Evolutionary conservation across 2,888 invertebrate species (phyloP), one percentile per base, ranked within the genome.

Genomic region (Deilephila porcellus): DNA sequence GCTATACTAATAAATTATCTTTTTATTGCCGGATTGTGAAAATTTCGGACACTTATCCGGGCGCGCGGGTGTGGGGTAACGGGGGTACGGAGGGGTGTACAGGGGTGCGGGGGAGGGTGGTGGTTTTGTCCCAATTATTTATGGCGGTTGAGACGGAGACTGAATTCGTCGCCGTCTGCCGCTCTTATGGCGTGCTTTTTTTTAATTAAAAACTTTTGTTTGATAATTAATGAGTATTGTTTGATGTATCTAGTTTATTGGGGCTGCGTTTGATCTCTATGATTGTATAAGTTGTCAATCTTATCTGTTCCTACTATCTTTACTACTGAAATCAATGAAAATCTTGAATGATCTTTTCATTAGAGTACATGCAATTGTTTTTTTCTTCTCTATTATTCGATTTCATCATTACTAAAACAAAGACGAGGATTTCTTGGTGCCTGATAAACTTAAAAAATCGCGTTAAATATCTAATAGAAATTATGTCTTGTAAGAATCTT

Each of bases 11-110:
- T 94, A 95, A 94, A 94, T 95, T 94, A 94, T 94, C 94, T 94
- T 95, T 94, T 94, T 94, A 94, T 94, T 95, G 93, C 94, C 91
- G 94, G 94, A 94, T 94, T 94, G 94, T 94, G 94, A 94, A 94
- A 94, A 94, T 94, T 94, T 94, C 93, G 93, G 94, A 94, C 94
- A 94, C 94, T 94, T 94, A 94, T 93, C 93, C 93, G 90, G 90
- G 90, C 84, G 82, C 81, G 77, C 67, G 85, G 82, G 81, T 77
- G 79, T 77, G 76, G 80, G 78, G 76, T 77, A 81, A 78, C 8
- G 14, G 81, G 84, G 82, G 45, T 45, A 45, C 45, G 11, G 45
- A 11, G 56, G 56, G 56, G 56, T 45, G 45, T 14, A 14, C 11
- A 14, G 45, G 45, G 45, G 45, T 45, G 45, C 45, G 11, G 45